These are phyloP conservation scores for Adoxophyes honmai DNA, from an alignment of 1,140 invertebrate genomes.

Conservation along the genomic window DNA sequence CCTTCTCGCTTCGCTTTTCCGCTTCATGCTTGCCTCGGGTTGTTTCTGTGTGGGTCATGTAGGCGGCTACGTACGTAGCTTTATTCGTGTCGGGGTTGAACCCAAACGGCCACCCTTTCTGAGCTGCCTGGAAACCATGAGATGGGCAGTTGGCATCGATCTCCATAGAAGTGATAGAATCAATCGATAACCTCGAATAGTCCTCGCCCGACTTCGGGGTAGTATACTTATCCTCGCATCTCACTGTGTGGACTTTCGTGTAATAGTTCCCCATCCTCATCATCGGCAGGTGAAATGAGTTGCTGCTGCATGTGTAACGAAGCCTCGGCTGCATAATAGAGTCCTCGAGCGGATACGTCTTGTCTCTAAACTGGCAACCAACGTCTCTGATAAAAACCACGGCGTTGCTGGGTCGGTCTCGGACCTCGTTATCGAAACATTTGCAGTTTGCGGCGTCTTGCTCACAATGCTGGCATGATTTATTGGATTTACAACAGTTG, in stretches of 20 bases:
- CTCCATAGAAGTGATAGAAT: constrained; percentile 39
- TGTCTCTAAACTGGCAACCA: constrained; percentile 59
- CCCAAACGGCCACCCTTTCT: constrained; percentile 24
- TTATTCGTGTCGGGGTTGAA: constrained; percentile 27
- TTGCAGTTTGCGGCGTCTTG: constrained; percentile 29
- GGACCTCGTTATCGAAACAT: constrained; percentile 6
- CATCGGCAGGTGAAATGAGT: constrained; percentile 33
- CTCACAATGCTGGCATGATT: constrained; percentile 49
- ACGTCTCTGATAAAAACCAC: constrained; percentile 64
- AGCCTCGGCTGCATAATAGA: constrained; percentile 31
- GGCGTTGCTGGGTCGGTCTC: constrained; percentile 30
- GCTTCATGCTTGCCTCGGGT: no score
- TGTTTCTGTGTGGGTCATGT: neutral
- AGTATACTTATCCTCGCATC: constrained; percentile 54
- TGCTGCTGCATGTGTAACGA: constrained; percentile 23
- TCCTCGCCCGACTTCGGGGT: constrained; percentile 35
- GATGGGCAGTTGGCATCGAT: constrained; percentile 40
- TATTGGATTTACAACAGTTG: constrained; percentile 34
- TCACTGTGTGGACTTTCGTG: constrained; percentile 37
- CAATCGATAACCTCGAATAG: constrained; percentile 30
- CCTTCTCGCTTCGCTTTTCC: no score
- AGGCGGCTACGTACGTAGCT: constrained; percentile 24
- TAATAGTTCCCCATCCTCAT: constrained; percentile 33
- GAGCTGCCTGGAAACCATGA: constrained; percentile 27
- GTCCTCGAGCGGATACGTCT: constrained; percentile 29